Conservation (phyloP, 2,113 vertebrate genomes). For the Origma solitaria region DNA sequence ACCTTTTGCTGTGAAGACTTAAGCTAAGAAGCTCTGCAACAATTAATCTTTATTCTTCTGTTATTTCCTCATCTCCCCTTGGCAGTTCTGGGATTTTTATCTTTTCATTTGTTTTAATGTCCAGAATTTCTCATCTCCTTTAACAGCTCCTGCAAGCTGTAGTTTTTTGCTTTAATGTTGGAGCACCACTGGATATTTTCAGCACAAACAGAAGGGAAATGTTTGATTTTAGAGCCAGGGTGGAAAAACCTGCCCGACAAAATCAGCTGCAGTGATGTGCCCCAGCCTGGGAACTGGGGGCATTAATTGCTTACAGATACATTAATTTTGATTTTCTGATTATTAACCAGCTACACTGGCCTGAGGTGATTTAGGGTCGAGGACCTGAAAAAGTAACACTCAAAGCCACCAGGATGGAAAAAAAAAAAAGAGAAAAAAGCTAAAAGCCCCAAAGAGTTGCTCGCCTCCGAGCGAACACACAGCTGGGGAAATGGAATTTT, state of each 20-base stretch:
- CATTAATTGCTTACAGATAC: rapidly evolving
- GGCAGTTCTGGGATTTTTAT: not conserved
- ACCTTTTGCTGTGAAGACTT: not conserved
- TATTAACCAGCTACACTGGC: not conserved
- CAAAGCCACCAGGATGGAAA: not conserved
- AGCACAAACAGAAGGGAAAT: not conserved
- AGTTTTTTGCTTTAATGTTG: not conserved
- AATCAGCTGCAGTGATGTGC: not conserved
- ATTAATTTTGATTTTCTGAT: not conserved
- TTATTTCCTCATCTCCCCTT: not conserved
- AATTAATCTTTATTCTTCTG: not conserved
- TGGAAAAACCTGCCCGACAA: not conserved
- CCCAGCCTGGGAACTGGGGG: not conserved
- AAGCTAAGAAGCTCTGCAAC: not conserved
- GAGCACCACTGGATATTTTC: not conserved
- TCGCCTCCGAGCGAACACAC: not conserved
- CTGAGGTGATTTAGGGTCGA: not conserved
- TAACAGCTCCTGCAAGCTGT: not conserved
- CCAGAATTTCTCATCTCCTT: not conserved
- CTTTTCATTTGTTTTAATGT: not conserved
- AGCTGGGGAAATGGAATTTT: not conserved
- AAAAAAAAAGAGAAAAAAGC: rapidly evolving
- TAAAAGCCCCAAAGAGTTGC: not conserved
- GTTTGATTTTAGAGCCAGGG: not conserved
- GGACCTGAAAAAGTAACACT: not conserved